Evolutionary conservation across 1,140 invertebrate species (phyloP), one percentile per base, ranked within the genome.

Genomic region (Drosophila nigrodunni): DNA sequence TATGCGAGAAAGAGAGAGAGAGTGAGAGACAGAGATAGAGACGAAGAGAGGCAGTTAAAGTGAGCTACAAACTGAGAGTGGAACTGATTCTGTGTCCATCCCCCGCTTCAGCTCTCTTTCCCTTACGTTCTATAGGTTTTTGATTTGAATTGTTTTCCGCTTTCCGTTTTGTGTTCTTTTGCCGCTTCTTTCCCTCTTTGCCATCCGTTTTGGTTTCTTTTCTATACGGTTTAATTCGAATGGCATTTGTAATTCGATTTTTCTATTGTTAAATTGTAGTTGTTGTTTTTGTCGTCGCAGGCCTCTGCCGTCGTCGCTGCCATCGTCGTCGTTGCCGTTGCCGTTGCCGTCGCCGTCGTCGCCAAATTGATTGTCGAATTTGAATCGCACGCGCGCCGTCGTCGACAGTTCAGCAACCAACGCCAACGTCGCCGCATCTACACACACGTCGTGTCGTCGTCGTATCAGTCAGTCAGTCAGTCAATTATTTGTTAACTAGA

Each of bases 401-500:
- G 77, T 65, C 78, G 55, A 65, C 78, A 68, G 57, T 66, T 70
- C 46, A 60, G 39, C 77, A 49, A 57, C 49, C 74, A 64, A 61
- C 78, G 73, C 49, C 73, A 70, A 52, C 68, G 61, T 71, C 71
- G 69, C 43, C 68, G 74, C 74, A 76, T 72, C 60, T 35, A 37
- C 54, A 50, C 39, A 11, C 39, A 11, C 44, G 50, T 7, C 30
- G 13, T 49, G 44, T 13, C 18, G 15, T 52, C 50, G 60, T 18
- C 41, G 61, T 62, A 50, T 34, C 66, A 13, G 83, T 88, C 25
- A 30, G 25, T 30, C 25, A 30, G 25, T 30, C 25, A 30, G 3
- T 87, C 85, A 88, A 77, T 89, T 85, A 89, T 86, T 89, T 89
- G 75, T 81, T 89, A 89, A 89, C 85, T 89, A 86, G 81, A 79